Base-by-base conservation (phyloP, 2,113 vertebrate genomes). In the Muntiacus reevesi region DNA sequence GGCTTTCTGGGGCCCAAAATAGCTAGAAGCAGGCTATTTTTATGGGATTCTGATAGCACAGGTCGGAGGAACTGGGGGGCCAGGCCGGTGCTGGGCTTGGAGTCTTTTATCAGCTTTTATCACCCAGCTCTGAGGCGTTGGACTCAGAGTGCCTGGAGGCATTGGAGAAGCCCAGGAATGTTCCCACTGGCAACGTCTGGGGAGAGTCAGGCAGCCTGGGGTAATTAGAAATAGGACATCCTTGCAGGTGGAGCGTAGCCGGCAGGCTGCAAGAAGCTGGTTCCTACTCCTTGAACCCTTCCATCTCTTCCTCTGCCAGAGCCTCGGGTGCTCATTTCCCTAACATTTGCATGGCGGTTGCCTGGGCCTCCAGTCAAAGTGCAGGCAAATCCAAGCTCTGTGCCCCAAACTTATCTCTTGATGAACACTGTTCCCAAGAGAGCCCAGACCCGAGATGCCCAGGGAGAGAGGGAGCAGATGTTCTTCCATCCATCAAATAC, bases 341-440 rank as follows among this genome's bases (percentile, higher is more conserved):
- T 96, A 19, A 33, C 25, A 92, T 97, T 97, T 97, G 92, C 96
- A 64, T 95, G 87, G n/a, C 88, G 19, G 94, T 91, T 97, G 89
- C 43, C 57, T 5, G 1, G 27, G 60, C 45, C 45, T 62, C 54
- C 62, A 89, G 91, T 25, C 89, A 97, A 95, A 97, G 16, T 2
- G 12, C 54, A 94, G 83, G 92, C 95, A 97, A 98, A 97, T 94
- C 52, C 89, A 1, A 3, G 62, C 2, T 47, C 16, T 13, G 21
- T 0, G 57, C 47, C 64, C 3, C 3, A 4, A 2, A 11, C 16
- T 21, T 54, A 33, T 57, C 45, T 78, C 62, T 74, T 3, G 47
- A 4, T 1, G 27, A 92, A 28, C 45, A 9, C 14, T 16, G 47
- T 28, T 50, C 57, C 47, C 30, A 19, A 19, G n/a, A 23, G 1